Conservation (phyloP, 2,113 vertebrate genomes). For the cattle (Bos taurus) region DNA sequence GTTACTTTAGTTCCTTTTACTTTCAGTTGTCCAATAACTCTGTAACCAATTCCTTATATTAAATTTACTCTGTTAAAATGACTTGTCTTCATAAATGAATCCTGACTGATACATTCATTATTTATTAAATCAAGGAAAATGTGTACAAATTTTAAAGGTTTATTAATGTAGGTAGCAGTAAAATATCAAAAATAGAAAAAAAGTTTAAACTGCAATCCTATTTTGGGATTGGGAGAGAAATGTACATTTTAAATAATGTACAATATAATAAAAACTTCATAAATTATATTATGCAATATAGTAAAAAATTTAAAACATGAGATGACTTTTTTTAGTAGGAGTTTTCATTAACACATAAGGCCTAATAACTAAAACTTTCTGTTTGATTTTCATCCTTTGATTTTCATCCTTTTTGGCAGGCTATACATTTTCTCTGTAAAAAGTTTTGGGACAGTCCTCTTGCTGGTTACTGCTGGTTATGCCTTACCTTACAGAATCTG, state of each 20-base stretch:
- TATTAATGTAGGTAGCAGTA: background rate
- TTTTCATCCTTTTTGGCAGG: background rate
- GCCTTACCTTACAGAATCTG: background rate
- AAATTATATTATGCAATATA: background rate
- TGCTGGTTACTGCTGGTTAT: background rate
- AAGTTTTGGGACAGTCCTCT: background rate
- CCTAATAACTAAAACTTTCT: background rate
- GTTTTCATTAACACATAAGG: background rate
- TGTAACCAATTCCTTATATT: background rate
- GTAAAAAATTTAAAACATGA: background rate
- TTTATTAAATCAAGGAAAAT: background rate
- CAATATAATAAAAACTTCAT: background rate
- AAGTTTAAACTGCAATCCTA: background rate
- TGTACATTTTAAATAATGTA: background rate
- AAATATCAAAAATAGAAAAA: background rate
- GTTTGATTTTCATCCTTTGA: background rate
- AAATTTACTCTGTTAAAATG: background rate
- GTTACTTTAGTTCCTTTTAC: background rate
- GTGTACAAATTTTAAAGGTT: background rate
- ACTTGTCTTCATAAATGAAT: background rate
- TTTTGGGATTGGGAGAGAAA: background rate
- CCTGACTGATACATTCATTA: background rate
- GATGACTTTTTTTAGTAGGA: background rate
- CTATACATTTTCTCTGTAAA: background rate
- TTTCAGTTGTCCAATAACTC: background rate